Conservation (phyloP, 2,113 vertebrate species). For the Miniopterus natalensis region DNA sequence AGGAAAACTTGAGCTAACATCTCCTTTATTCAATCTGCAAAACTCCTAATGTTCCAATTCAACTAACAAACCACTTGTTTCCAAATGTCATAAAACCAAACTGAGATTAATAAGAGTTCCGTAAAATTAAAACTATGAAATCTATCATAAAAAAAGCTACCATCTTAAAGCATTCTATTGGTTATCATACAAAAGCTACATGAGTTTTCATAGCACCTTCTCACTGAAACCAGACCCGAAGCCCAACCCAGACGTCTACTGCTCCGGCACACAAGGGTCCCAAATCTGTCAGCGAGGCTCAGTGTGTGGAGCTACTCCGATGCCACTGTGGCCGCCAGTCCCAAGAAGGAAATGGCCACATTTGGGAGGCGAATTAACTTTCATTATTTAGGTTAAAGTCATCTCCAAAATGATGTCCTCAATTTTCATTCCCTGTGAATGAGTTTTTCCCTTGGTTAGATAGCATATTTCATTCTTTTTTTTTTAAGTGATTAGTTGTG, state of each 20-base stretch:
- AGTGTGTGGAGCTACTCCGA: neutral
- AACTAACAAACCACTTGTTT: neutral
- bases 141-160: neutral
- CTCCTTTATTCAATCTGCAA: neutral
- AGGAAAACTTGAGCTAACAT: conserved; percentile 34
- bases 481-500: neutral
- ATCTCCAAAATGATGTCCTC: neutral
- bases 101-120: neutral
- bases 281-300: neutral
- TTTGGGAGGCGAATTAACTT: neutral
- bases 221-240: neutral
- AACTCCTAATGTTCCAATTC: conserved; percentile 7
- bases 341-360: neutral
- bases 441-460: neutral
- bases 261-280: neutral
- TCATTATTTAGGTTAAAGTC: neutral
- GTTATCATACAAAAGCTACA: neutral
- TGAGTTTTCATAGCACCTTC: neutral
- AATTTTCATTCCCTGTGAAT: neutral
- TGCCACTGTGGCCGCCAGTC: too few relatives aligned
- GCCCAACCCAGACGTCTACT: neutral
- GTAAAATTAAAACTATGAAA: conserved; percentile 40
- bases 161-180: neutral
- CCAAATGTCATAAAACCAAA: neutral
- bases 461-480: neutral